Percentiles rank a stretch among this genome's conserved stretches.
phyloP scores from a whole-genome alignment of 2,797 vertebrate genomes.

The Myripristis murdjan region DNA sequence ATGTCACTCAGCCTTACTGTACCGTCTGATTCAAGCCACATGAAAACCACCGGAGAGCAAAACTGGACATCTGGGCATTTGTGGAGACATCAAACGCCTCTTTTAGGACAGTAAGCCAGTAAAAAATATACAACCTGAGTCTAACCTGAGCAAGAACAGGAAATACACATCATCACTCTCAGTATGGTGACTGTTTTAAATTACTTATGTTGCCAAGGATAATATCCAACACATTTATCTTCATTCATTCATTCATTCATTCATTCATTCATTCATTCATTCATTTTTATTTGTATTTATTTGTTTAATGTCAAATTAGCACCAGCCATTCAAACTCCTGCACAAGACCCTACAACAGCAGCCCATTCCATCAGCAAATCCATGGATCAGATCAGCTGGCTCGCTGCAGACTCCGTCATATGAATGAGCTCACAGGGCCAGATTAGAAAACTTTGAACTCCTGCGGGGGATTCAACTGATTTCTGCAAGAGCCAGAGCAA shows the following conservation, averaged over 20 bases:
- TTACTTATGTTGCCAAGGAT: no score
- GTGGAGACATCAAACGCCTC: conserved; percentile 3
- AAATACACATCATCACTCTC: not conserved
- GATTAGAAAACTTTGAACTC: conserved; percentile 6
- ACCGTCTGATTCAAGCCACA: not conserved
- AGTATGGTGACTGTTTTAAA: no score
- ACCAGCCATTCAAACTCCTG: no score
- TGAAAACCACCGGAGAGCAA: not conserved
- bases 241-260: no score
- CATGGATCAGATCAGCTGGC: not conserved
- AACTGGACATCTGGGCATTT: not conserved
- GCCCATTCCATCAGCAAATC: not conserved
- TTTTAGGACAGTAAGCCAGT: not conserved
- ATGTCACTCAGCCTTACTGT: conserved; percentile 17
- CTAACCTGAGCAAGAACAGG: not conserved
- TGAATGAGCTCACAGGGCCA: conserved; percentile 11
- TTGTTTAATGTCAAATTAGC: no score
- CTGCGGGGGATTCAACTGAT: not conserved
- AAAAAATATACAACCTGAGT: not conserved
- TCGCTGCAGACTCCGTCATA: not conserved
- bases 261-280: no score
- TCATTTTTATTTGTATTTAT: no score
- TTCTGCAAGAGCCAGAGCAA: not conserved
- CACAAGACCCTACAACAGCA: not conserved
- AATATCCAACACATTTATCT: no score